Evolutionary conservation across 2,113 vertebrate species (phyloP).

Genomic region (Protobothrops mucrosquamatus): DNA sequence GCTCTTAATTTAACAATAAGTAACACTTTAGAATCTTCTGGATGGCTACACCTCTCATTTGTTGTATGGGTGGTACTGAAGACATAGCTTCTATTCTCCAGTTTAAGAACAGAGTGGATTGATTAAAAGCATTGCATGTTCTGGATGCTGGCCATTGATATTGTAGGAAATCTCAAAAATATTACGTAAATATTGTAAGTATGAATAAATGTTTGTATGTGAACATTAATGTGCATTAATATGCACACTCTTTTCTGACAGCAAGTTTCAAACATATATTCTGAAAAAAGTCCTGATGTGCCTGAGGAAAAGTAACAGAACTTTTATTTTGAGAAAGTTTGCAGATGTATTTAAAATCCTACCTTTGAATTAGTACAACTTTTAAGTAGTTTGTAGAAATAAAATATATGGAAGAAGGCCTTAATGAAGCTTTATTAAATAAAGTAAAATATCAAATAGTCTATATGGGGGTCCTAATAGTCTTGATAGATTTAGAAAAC

Average conservation of each 20-base stretch:
- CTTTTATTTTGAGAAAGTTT: not conserved
- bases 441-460: not conserved
- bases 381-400: not conserved
- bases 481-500: conserved; percentile 19
- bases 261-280: not conserved
- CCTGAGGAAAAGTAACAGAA: not conserved
- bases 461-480: not conserved
- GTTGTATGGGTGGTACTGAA: conserved; percentile 38
- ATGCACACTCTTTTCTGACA: not conserved
- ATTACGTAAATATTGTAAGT: not conserved
- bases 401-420: not conserved
- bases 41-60: conserved; percentile 42
- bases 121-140: not conserved
- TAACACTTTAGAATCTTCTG: conserved; percentile 61
- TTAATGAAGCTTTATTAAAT: not conserved
- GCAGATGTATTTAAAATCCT: conserved; percentile 4
- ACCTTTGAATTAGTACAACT: conserved; percentile 8
- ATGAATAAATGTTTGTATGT: not conserved
- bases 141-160: not conserved
- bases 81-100: conserved; percentile 28
- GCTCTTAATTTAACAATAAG: conserved; percentile 69
- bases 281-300: not conserved
- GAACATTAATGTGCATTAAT: not conserved
- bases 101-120: not conserved
- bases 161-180: not conserved